Evolutionary conservation across 2,797 vertebrate genomes (phyloP).

Genomic region (Artibeus lituratus): DNA sequence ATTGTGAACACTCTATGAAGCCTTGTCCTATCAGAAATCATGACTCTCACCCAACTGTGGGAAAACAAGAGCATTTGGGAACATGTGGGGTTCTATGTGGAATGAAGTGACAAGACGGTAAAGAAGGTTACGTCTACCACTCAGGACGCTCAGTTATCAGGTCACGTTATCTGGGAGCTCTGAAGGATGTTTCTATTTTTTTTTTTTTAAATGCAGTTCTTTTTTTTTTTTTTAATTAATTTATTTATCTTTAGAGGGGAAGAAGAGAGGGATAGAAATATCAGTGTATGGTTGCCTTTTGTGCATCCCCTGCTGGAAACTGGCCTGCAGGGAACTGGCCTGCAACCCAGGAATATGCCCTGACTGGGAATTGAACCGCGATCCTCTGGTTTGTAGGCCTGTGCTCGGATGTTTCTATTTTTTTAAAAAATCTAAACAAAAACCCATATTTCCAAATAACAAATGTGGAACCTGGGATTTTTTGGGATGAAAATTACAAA

Average conservation of each 20-base stretch:
- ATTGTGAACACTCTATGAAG: neutral
- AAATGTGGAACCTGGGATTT: neutral
- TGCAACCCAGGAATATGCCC: too few relatives aligned
- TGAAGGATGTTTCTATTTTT: neutral
- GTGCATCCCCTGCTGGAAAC: too few relatives aligned
- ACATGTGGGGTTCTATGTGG: neutral
- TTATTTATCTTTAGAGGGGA: too few relatives aligned
- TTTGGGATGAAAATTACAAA: slow-evolving; percentile 15
- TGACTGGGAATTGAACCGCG: too few relatives aligned
- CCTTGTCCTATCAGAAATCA: neutral
- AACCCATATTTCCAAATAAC: neutral
- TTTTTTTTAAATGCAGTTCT: too few relatives aligned
- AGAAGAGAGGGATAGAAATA: too few relatives aligned
- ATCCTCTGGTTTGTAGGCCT: too few relatives aligned
- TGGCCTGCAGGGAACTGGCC: too few relatives aligned
- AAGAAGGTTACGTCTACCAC: neutral
- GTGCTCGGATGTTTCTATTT: too few relatives aligned
- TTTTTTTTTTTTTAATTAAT: too few relatives aligned
- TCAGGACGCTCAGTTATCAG: neutral
- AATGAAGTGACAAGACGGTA: neutral
- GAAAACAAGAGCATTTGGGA: neutral
- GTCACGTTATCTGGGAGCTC: neutral
- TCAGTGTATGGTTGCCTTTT: too few relatives aligned
- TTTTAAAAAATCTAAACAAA: neutral
- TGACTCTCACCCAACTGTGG: neutral